Evolutionary conservation across 2,797 vertebrate species (phyloP), one percentile per base, ranked within the genome.

Genomic region (Takifugu ocellatus): DNA sequence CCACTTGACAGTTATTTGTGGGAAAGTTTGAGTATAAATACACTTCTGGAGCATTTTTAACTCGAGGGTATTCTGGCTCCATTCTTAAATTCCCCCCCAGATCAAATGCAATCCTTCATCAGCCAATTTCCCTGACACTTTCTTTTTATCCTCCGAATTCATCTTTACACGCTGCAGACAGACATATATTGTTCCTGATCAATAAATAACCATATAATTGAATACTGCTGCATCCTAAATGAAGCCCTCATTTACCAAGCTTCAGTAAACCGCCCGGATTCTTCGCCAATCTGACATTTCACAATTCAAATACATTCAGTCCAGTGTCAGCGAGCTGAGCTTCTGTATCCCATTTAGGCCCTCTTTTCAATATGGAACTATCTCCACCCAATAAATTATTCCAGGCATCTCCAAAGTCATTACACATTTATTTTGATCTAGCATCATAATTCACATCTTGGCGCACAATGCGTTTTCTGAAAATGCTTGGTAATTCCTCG

Each of bases 401-500:
- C 93, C 81, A 85, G 89, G 90, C 83, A 91, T 88, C 92, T 93
- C 90, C 84, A 85, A 90, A 92, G 90, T 91, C 90, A 90, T 92
- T 91, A 91, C 90, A 91, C 93, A 94, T 96, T 95, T 93, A 93
- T 92, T 95, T 93, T 96, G 94, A 96, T 96, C 93, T 92, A 83
- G 84, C 88, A 94, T 96, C 93, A 96, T 96, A 95, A 96, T 96
- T 97, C 94, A 95, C 91, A 94, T 90, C 91, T 92, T 85, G 87
- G 91, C 89, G 91, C 90, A 90, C 93, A 91, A 94, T 97, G 94
- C 93, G 93, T 96, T 97, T 96, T 92, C 92, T 94, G 91, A 93
- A 96, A 98, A 98, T 94, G 92, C 93, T 91, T 91, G 93, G 95
- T 97, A 96, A 99, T 97, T 98, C 94, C 92, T 94, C 91, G 91